Base-by-base conservation (phyloP, 2,113 vertebrate species). In the Xenopus laevis region DNA sequence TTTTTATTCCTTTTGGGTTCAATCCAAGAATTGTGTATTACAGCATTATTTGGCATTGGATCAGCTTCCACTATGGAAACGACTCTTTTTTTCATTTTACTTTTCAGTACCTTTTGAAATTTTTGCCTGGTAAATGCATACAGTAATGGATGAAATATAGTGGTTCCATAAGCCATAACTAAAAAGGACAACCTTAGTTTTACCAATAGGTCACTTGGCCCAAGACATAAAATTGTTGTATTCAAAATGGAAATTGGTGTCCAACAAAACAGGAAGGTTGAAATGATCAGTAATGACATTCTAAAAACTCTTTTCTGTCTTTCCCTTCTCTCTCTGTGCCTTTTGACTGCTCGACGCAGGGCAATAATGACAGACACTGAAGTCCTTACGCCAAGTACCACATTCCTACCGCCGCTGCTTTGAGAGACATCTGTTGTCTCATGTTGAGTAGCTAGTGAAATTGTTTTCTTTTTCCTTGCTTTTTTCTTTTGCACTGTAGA, bases 21-120 rank as follows among this genome's bases (percentile, higher is more conserved):
- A 78, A 99, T 97, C 97, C 96, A 99, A 74, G 97, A 98, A 82
- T 99, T 99, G 82, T 97, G 97, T 84, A 99, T 98, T 80, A 99
- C 89, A 76, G 95, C 93, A 0, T 98, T 97, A 82, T 97, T 98
- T 70, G 96, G 97, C 81, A 95, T 86, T 8, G 96, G 95, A 59
- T 99, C 97, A 17, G 95, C 95, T 90, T 99, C 96, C 69, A 98
- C 94, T 83, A 99, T 95, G 7, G 97, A 99, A 86, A 99, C 97
- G 50, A 98, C 97, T 77, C 96, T 82, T 79, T 99, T 99, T 91
- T 99, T 99, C 95, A 99, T 98, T 89, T 98, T 99, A 86, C 95
- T 98, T 92, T 95, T 98, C 78, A 99, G 87, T 68, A 98, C 97
- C 81, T 98, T 98, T 87, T 98, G 97, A 83, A 99, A 98, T 89